A percentile compares a stretch with the other conserved stretches of the same genome.
phyloP scores from a whole-genome alignment of 2,888 invertebrate genomes.

The Charanyca ferruginea region DNA sequence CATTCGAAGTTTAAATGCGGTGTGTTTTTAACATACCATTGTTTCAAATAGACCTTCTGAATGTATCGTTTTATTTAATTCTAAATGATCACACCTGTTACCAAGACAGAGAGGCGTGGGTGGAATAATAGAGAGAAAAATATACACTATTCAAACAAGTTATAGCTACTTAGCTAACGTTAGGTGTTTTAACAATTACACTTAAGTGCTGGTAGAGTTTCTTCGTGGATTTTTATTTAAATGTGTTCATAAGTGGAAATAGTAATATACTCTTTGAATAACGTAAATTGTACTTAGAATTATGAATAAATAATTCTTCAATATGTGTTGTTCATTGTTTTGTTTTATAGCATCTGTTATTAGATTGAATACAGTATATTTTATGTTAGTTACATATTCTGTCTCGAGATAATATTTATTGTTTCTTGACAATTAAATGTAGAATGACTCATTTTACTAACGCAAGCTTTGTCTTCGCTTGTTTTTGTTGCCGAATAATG shows the following conservation, averaged over 20 bases:
- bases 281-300: background rate
- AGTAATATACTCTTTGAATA: background rate
- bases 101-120: slow-evolving; percentile 56
- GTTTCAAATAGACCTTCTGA: slow-evolving; percentile 26
- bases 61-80: slow-evolving; percentile 1
- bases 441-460: slow-evolving; percentile 14
- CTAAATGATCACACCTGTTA: slow-evolving; percentile 65
- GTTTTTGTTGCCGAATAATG: slow-evolving; percentile 2
- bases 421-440: slow-evolving; percentile 8
- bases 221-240: slow-evolving; percentile 35
- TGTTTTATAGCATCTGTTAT: background rate
- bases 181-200: slow-evolving; percentile 52
- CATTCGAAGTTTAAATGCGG: too few species aligned
- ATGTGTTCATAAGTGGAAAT: slow-evolving; percentile 7
- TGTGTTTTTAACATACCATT: background rate
- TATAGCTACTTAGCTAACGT: slow-evolving; percentile 50
- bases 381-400: background rate
- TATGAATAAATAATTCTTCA: slow-evolving; percentile 4
- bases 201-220: slow-evolving; percentile 20
- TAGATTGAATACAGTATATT: background rate
- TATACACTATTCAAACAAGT: slow-evolving; percentile 61
- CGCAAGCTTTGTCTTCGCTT: background rate
- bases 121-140: slow-evolving; percentile 60
- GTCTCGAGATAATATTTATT: background rate
- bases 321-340: slow-evolving; percentile 1